These are phyloP conservation scores for Formica selysi DNA, from an alignment of 1,140 invertebrate genomes.

Conservation along the genomic window DNA sequence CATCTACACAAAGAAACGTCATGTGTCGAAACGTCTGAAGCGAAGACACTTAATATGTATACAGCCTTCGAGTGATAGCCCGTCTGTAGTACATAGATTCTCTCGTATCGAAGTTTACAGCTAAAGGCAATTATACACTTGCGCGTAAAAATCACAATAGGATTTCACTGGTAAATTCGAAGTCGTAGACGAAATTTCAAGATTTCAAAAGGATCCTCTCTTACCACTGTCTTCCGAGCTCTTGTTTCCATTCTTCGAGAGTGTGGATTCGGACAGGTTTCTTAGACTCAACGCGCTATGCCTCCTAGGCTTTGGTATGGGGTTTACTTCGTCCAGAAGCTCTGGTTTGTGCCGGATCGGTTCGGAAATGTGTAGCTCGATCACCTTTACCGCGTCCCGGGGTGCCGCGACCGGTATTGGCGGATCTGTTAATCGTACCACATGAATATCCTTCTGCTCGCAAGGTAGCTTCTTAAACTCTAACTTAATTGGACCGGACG, in stretches of 20 bases:
- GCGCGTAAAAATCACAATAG: slow-evolving; percentile 7
- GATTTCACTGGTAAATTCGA: slow-evolving; percentile 12
- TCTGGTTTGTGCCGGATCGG: slow-evolving; percentile 79
- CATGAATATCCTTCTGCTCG: slow-evolving; percentile 80
- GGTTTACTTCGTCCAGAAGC: slow-evolving; percentile 76
- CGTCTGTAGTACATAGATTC: background rate
- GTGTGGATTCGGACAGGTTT: slow-evolving; percentile 41
- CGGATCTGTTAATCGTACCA: slow-evolving; percentile 78
- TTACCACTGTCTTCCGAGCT: slow-evolving; percentile 22
- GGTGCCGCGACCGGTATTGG: slow-evolving; percentile 64
- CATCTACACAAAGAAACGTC: slow-evolving; percentile 3
- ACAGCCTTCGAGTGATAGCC: slow-evolving; percentile 14
- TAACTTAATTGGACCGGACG: slow-evolving; percentile 78
- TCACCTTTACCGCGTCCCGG: slow-evolving; percentile 80
- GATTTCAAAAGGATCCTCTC: slow-evolving; percentile 72
- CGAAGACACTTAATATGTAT: background rate
- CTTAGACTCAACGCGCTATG: slow-evolving; percentile 78
- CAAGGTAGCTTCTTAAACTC: slow-evolving; percentile 81
- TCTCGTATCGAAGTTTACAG: slow-evolving; percentile 4
- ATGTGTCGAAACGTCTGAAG: background rate
- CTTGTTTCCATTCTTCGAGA: background rate
- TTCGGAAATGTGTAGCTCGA: slow-evolving; percentile 83
- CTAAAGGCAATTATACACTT: background rate
- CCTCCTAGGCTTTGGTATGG: slow-evolving; percentile 78
- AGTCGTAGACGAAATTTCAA: background rate